A percentile compares a stretch with the other conserved stretches of the same genome.
Evolutionary conservation across 2,888 invertebrate genomes (phyloP).

Genomic region (Anaspis maculata): DNA sequence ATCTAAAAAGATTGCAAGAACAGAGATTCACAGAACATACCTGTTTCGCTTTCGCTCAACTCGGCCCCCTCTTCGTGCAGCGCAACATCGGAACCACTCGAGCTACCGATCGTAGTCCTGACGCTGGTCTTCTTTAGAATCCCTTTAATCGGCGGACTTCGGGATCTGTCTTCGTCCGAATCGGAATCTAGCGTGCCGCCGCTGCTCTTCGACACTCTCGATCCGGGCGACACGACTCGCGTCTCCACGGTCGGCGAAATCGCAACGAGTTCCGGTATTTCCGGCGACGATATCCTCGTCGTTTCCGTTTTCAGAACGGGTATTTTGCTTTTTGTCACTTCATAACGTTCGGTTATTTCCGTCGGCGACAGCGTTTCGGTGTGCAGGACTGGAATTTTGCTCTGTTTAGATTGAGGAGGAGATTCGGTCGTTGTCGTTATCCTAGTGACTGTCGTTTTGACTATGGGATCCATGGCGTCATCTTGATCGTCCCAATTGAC

Average conservation of each 20-base stretch:
- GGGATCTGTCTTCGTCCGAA: constrained; percentile 35
- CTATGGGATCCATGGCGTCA: constrained; percentile 28
- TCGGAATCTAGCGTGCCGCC: constrained; percentile 42
- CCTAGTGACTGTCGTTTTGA: constrained; percentile 37
- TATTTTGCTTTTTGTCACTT: constrained; percentile 40
- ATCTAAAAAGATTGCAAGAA: constrained; percentile 8
- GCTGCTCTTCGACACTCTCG: constrained; percentile 32
- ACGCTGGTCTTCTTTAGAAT: constrained; percentile 35
- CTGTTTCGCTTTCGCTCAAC: constrained; percentile 55
- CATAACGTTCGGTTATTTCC: constrained; percentile 16
- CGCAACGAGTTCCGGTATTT: too few species aligned
- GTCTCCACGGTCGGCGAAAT: too few species aligned
- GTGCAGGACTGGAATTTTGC: constrained; percentile 28
- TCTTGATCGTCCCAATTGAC: constrained; percentile 40
- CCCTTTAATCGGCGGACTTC: constrained; percentile 36
- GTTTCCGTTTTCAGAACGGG: constrained; percentile 40
- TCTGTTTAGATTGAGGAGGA: constrained; percentile 17
- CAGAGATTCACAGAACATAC: constrained; percentile 37
- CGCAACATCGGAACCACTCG: constrained; percentile 56
- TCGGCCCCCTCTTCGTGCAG: constrained; percentile 55
- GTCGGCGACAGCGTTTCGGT: constrained; percentile 16
- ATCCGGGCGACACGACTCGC: constrained; percentile 33
- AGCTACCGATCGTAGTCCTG: constrained; percentile 48
- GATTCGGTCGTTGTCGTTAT: constrained; percentile 25
- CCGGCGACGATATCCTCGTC: constrained; percentile 29